Evolutionary conservation across 2,888 invertebrate species (phyloP).

Genomic region (Torymus texanus): DNA sequence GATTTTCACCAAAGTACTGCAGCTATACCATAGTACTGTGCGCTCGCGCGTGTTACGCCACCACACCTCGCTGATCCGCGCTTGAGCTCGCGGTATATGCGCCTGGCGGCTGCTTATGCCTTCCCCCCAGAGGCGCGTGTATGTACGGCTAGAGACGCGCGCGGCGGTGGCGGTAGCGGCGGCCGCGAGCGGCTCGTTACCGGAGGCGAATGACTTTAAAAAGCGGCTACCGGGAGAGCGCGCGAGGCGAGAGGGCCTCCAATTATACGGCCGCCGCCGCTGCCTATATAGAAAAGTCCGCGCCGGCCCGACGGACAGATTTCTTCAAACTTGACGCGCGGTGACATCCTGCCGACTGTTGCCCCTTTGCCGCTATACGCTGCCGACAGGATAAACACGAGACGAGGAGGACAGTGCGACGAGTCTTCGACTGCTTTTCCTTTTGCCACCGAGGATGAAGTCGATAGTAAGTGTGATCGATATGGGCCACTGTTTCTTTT

Average conservation of each 20-base stretch:
- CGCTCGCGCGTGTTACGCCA: constrained; percentile 61
- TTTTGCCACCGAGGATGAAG: constrained; percentile 61
- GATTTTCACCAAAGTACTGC: constrained; percentile 59
- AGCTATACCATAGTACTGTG: neutral
- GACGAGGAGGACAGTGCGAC: neutral
- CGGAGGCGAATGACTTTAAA: constrained; percentile 70
- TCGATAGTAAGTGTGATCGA: constrained; percentile 65
- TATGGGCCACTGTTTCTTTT: neutral
- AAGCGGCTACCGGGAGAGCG: constrained; percentile 66
- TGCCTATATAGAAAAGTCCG: constrained; percentile 70
- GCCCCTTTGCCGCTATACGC: no score
- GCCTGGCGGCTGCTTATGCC: constrained; percentile 13
- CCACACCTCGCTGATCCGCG: constrained; percentile 29
- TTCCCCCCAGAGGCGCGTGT: constrained; percentile 57
- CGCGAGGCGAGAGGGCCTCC: constrained; percentile 53
- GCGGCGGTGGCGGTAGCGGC: no score
- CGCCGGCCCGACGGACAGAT: constrained; percentile 65
- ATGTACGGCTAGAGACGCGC: constrained; percentile 50
- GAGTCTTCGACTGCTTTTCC: neutral
- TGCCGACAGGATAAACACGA: constrained; percentile 14
- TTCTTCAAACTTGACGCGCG: constrained; percentile 66
- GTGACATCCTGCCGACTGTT: constrained; percentile 59
- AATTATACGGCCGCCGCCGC: constrained; percentile 65
- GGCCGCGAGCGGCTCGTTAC: constrained; percentile 63
- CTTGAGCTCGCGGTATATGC: constrained; percentile 57